These are phyloP conservation scores for Limnothrissa miodon DNA, from an alignment of 2,113 vertebrate species.

Conservation along the genomic window DNA sequence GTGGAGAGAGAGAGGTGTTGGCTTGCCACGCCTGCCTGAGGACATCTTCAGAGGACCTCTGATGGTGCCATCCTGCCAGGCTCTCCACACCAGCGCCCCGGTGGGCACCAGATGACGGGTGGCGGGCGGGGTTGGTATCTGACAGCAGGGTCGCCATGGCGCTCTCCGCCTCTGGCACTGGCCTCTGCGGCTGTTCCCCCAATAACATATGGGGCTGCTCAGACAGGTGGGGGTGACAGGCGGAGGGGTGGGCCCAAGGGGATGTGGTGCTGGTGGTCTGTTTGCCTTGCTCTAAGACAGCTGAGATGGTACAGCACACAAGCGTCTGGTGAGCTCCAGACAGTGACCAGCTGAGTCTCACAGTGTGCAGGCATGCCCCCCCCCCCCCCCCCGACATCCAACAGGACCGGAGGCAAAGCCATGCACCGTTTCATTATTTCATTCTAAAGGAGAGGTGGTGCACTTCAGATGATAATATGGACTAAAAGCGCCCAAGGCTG, in stretches of 20 bases:
- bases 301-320: not conserved
- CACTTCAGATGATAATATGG: constrained; percentile 17
- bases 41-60: constrained; percentile 11
- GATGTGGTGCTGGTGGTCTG: not conserved
- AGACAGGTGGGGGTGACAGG: not conserved
- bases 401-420: constrained; percentile 15
- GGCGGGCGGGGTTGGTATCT: constrained; percentile 9
- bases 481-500: constrained; percentile 13
- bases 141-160: constrained; percentile 28
- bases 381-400: not conserved
- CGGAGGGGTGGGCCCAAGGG: not conserved
- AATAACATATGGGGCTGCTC: constrained; percentile 36
- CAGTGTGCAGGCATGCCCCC: constrained; percentile 24
- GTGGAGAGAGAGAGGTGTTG: no score
- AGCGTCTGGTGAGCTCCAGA: constrained; percentile 13
- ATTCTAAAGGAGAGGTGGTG: constrained; percentile 17
- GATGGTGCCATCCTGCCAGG: not conserved
- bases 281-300: not conserved
- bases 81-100: not conserved
- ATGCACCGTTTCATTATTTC: not conserved
- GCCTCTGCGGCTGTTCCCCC: not conserved
- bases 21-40: no score
- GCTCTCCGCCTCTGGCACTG: not conserved
- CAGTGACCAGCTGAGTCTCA: constrained; percentile 30
- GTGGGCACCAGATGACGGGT: constrained; percentile 9